Conservation (phyloP, 2,888 invertebrate genomes). For the Conomelus anceps region DNA sequence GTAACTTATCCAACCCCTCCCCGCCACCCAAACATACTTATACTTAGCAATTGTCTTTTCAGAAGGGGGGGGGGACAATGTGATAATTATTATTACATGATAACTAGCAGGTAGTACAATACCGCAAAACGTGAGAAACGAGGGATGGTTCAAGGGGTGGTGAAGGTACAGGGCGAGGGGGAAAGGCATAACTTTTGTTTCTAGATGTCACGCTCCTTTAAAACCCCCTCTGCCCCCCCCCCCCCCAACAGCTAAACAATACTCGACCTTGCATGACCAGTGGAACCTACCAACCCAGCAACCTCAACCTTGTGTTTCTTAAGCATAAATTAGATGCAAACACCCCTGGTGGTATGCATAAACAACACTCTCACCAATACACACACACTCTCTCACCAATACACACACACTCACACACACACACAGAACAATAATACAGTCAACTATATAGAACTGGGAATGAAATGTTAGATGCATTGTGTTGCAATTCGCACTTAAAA, state of each 20-base stretch:
- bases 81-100: neutral
- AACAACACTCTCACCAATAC: too few relatives aligned
- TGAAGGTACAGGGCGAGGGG: neutral
- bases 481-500: neutral
- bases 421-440: neutral
- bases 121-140: neutral
- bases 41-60: neutral
- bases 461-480: neutral
- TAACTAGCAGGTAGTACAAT: neutral
- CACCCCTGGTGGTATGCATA: neutral
- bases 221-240: neutral
- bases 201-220: neutral
- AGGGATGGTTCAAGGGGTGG: neutral
- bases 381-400: too few relatives aligned
- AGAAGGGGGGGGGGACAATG: neutral
- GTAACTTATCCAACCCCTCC: neutral
- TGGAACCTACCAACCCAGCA: too few relatives aligned
- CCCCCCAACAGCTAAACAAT: neutral
- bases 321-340: slow-evolving; percentile 6
- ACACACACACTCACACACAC: too few relatives aligned
- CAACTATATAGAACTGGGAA: neutral
- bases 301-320: slow-evolving; percentile 2
- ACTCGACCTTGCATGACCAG: neutral
- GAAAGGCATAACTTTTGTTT: neutral
- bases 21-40: neutral